A percentile compares a stretch with the other conserved stretches of the same genome.
These are phyloP conservation scores for Prionailurus viverrinus DNA, from an alignment of 2,113 vertebrate genomes.

Conservation along the genomic window DNA sequence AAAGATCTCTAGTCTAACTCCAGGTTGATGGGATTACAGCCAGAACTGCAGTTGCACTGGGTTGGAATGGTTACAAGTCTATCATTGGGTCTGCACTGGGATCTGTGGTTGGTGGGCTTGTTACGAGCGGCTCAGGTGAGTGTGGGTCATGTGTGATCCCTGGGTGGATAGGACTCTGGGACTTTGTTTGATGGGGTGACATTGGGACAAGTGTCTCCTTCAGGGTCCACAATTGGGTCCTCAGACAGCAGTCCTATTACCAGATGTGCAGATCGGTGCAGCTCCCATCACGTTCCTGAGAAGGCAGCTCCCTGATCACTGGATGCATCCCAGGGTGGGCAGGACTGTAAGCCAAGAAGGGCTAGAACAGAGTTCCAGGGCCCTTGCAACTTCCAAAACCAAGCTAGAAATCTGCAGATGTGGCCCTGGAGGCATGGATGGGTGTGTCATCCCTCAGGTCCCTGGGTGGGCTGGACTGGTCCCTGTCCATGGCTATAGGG, in stretches of 20 bases:
- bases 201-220: background rate
- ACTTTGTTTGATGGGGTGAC: background rate
- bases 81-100: too few species aligned
- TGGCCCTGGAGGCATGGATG: background rate
- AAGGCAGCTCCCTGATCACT: background rate
- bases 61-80: background rate
- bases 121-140: background rate
- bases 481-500: background rate
- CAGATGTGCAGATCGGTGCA: background rate
- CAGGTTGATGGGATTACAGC: background rate
- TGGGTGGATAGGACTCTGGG: background rate
- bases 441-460: background rate
- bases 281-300: background rate
- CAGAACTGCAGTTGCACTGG: background rate
- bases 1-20: too few species aligned
- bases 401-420: background rate
- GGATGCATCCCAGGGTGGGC: background rate
- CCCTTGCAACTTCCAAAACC: background rate
- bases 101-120: background rate
- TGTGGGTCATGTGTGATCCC: background rate
- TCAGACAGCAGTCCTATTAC: background rate
- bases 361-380: background rate
- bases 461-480: background rate
- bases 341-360: background rate
- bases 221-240: background rate